A percentile compares a stretch with the other conserved stretches of the same genome.
These are phyloP conservation scores for Drosophila truncata DNA, from an alignment of 1,140 invertebrate genomes.

Conservation along the genomic window DNA sequence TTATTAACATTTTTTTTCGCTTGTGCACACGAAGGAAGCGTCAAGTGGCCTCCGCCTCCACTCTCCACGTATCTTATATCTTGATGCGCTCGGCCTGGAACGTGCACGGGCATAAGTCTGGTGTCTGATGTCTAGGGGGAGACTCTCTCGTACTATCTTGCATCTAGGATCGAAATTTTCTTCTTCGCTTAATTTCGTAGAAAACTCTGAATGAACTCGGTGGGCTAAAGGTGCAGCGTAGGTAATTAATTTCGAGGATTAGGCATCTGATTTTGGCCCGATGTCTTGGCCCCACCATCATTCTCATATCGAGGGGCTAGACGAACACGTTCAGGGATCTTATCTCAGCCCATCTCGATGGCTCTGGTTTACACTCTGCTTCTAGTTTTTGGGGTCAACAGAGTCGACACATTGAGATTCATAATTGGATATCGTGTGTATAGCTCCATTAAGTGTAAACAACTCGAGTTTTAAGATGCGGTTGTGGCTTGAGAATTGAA, in stretches of 20 bases:
- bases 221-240: conserved; percentile 38
- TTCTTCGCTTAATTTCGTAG: conserved; percentile 32
- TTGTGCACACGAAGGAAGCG: conserved; percentile 23
- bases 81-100: conserved; percentile 65
- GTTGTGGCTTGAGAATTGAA: not conserved
- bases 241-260: conserved; percentile 77
- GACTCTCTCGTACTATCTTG: conserved; percentile 37
- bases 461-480: conserved; percentile 1
- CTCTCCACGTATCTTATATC: conserved; percentile 38
- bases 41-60: conserved; percentile 52
- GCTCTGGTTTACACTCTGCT: conserved; percentile 17
- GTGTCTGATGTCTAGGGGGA: conserved; percentile 2
- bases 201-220: conserved; percentile 28
- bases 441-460: conserved; percentile 19
- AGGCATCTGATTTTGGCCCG: conserved; percentile 59
- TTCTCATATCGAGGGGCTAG: conserved; percentile 41
- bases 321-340: conserved; percentile 22
- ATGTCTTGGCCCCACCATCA: conserved; percentile 16
- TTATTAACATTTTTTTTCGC: not conserved
- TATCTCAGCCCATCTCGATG: conserved; percentile 42
- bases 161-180: conserved; percentile 49
- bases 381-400: conserved; percentile 55
- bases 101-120: conserved; percentile 70
- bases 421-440: conserved; percentile 45
- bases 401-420: conserved; percentile 40